Evolutionary conservation across 2,888 invertebrate species (phyloP), one percentile per base, ranked within the genome.

Genomic region (Dynastes maya): DNA sequence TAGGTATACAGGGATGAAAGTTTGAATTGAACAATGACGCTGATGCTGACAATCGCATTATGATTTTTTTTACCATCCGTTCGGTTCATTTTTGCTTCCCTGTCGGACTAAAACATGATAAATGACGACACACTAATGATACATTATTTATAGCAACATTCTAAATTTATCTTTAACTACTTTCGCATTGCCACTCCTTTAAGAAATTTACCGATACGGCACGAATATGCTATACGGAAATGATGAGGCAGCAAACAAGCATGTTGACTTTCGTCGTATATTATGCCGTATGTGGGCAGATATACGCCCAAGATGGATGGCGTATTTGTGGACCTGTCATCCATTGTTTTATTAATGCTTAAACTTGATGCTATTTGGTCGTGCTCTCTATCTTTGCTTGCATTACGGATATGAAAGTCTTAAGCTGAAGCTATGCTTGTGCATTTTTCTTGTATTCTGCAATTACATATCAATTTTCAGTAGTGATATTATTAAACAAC

Each of bases 131-230:
- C 13, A 29, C 51, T 53, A 51, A 68, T 51, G 51, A 68, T 68
- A 27, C 29, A 53, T 68, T 51, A 68, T 68, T 68, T 68, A 68
- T 51, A 27, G 29, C 27, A 29, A 3, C 27, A 51, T 29, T 27
- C 68, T 51, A 68, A 68, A 68, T 68, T 68, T 51, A n/a, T 29
- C 68, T 68, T 68, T 51, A 68, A 68, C 49, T 68, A 11, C 68
- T 49, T 27, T 68, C 51, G 51, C 49, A 68, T 49, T 53, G 68
- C 51, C 27, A 51, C 51, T 68, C 51, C 68, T 51, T 22, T 51
- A 51, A 68, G 27, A 29, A 51, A 27, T 68, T 49, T 11, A 29
- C 51, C 51, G 68, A 8, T 27, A 51, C 68, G 68, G 51, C 29
- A 51, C 29, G 51, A 49, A 68, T 29, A 68, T 68, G 29, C 49